A percentile compares a stretch with the other conserved stretches of the same genome.
phyloP scores from a whole-genome alignment of 2,113 vertebrate genomes.

The Anthoscopus minutus region DNA sequence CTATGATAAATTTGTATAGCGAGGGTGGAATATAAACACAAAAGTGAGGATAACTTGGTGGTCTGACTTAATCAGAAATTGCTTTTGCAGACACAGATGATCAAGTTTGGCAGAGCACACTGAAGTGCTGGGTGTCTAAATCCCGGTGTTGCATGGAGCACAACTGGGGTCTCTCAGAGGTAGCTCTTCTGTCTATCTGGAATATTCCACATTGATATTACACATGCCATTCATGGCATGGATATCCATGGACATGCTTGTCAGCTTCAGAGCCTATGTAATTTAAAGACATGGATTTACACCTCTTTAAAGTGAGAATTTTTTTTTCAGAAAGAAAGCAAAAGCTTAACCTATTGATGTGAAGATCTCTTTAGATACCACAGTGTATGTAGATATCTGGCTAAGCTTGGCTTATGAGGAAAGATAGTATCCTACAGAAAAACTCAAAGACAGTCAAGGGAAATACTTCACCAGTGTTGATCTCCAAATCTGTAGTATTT shows the following conservation, averaged over 20 bases:
- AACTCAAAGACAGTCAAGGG: background rate
- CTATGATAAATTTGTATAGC: background rate
- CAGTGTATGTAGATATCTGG: background rate
- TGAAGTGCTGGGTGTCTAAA: background rate
- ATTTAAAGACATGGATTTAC: background rate
- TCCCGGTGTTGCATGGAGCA: rapidly evolving
- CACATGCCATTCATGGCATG: background rate
- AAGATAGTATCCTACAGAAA: background rate
- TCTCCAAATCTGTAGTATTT: background rate
- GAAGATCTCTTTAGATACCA: background rate
- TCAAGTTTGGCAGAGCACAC: background rate
- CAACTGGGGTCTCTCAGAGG: background rate
- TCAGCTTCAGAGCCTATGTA: background rate
- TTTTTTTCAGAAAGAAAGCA: background rate
- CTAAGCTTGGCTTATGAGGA: background rate
- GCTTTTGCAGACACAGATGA: background rate
- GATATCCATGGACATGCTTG: background rate
- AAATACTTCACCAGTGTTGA: background rate
- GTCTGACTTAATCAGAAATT: background rate
- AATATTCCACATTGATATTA: background rate
- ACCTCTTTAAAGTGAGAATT: background rate
- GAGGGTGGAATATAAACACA: background rate
- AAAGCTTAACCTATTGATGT: background rate
- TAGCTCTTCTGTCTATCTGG: background rate
- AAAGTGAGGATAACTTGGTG: background rate